Percentiles rank a stretch among this genome's conserved stretches.
Conservation (phyloP, 1,140 invertebrate genomes). For the Callitettix versicolor region DNA sequence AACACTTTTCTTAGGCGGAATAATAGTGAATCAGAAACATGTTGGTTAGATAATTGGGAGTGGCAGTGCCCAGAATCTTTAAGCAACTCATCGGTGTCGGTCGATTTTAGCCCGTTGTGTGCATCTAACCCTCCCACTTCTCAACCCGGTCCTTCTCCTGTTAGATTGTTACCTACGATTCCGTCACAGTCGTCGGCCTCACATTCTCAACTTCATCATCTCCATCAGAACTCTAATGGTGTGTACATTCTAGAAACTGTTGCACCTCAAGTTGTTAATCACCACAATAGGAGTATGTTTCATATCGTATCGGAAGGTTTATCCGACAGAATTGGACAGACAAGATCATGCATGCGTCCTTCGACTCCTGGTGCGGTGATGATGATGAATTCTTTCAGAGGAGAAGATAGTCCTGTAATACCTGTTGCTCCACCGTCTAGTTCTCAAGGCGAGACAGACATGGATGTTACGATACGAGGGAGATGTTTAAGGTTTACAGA, state of each 20-base stretch:
- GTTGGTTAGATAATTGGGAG: slow-evolving; percentile 32
- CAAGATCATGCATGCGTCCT: not conserved
- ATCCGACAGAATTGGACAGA: not conserved
- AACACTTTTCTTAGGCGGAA: slow-evolving; percentile 28
- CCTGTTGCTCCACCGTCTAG: slow-evolving; percentile 20
- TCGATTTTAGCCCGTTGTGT: slow-evolving; percentile 36
- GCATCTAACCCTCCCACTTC: not conserved
- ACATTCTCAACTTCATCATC: slow-evolving; percentile 14
- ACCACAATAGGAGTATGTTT: slow-evolving; percentile 6
- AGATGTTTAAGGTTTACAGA: slow-evolving; percentile 28
- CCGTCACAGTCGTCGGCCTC: slow-evolving; percentile 12
- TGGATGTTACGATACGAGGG: slow-evolving; percentile 24
- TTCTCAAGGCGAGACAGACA: slow-evolving; percentile 30
- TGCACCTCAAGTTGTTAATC: slow-evolving; percentile 1
- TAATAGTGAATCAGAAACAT: slow-evolving; percentile 34
- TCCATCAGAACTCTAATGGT: slow-evolving; percentile 16
- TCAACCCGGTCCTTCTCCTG: slow-evolving; percentile 6
- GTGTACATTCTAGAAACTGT: slow-evolving; percentile 18
- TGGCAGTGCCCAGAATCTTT: slow-evolving; percentile 33
- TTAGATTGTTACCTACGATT: slow-evolving; percentile 11
- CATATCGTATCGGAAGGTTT: slow-evolving; percentile 2
- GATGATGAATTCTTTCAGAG: slow-evolving; percentile 1
- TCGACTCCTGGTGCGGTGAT: not conserved
- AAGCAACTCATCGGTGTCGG: slow-evolving; percentile 43
- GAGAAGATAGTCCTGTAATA: slow-evolving; percentile 5